Evolutionary conservation across 1,140 invertebrate species (phyloP).

Genomic region (Protaetia brevitarsis): DNA sequence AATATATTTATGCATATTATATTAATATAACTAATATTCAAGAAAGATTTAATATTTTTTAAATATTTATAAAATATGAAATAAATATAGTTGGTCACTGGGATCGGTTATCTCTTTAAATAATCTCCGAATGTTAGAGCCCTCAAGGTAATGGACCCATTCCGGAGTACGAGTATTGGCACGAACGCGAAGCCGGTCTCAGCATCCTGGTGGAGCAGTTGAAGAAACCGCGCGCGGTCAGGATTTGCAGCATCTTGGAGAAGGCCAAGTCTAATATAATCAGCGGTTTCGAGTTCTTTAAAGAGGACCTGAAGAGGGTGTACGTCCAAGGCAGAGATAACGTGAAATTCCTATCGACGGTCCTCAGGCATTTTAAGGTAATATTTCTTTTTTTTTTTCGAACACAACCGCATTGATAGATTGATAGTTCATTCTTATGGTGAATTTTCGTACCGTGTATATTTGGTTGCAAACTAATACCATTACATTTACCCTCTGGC

Average conservation of each 20-base stretch:
- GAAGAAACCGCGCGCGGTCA: slow-evolving; percentile 64
- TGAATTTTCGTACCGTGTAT: no score
- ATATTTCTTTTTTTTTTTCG: no score
- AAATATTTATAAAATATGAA: no score
- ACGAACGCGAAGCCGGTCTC: slow-evolving; percentile 69
- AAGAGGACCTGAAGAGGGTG: slow-evolving; percentile 62
- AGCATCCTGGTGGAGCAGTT: slow-evolving; percentile 77
- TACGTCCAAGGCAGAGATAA: slow-evolving; percentile 82
- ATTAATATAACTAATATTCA: no score
- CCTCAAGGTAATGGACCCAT: slow-evolving; percentile 71
- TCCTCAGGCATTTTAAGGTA: slow-evolving; percentile 77
- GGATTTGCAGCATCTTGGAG: slow-evolving; percentile 57
- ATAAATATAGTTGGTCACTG: no score
- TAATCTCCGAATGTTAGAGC: slow-evolving; percentile 34
- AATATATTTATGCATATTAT: no score
- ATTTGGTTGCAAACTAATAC: no score
- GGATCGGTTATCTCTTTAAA: not conserved
- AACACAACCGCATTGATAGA: no score
- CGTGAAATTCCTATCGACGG: slow-evolving; percentile 75
- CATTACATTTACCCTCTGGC: no score
- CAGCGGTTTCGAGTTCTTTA: slow-evolving; percentile 53
- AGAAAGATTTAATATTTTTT: no score
- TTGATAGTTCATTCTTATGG: no score
- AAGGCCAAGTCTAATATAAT: slow-evolving; percentile 51
- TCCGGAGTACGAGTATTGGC: slow-evolving; percentile 81